Conservation (phyloP, 2,888 invertebrate genomes). For the Trissoscelio sp. region DNA sequence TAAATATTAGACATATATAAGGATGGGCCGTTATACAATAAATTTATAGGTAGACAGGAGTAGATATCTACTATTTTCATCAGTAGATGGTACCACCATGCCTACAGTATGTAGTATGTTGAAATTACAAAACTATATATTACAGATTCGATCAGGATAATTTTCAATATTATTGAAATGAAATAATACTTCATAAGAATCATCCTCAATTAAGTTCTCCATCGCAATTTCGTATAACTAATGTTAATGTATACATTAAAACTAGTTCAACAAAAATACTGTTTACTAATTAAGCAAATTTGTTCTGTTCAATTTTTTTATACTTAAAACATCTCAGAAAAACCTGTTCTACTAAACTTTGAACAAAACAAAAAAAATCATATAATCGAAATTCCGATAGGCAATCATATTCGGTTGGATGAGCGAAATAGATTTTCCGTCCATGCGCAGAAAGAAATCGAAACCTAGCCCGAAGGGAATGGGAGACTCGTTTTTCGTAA, state of each 20-base stretch:
- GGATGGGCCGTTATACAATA: conserved; percentile 42
- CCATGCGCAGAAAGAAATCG: conserved; percentile 33
- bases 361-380: no score
- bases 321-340: background rate
- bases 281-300: no score
- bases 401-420: conserved; percentile 21
- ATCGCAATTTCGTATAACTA: background rate
- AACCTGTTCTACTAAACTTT: no score
- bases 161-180: conserved; percentile 49
- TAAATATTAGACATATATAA: conserved; percentile 38
- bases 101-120: conserved; percentile 8
- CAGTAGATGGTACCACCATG: conserved; percentile 9
- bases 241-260: conserved; percentile 16
- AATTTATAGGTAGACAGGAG: conserved; percentile 40
- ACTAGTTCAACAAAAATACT: no score
- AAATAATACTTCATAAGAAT: conserved; percentile 27
- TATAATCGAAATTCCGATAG: background rate
- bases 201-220: conserved; percentile 18
- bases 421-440: conserved; percentile 10
- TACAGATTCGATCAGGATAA: conserved; percentile 43
- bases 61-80: conserved; percentile 29
- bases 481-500: conserved; percentile 60
- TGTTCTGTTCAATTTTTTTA: background rate
- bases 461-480: conserved; percentile 49
- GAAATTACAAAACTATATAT: conserved; percentile 37